A percentile compares a stretch with the other conserved stretches of the same genome.
Conservation (phyloP, 2,888 invertebrate species). For the Standfussiana lucernea region DNA sequence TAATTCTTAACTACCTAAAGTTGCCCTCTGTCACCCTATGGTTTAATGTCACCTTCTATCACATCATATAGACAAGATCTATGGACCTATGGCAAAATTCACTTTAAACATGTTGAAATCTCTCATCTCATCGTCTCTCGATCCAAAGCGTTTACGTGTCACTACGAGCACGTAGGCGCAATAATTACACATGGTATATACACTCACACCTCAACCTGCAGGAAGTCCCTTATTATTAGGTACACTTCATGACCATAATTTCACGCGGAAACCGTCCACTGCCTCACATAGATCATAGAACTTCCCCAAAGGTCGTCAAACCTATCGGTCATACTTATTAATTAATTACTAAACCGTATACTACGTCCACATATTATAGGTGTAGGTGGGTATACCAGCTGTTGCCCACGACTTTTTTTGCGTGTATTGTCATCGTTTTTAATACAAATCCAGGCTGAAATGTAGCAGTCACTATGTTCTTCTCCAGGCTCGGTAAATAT, state of each 20-base stretch:
- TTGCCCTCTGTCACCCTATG: background rate
- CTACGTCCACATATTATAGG: background rate
- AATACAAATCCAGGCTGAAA: background rate
- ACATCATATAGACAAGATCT: too few species aligned
- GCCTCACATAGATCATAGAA: background rate
- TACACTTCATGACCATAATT: too few species aligned
- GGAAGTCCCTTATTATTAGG: background rate
- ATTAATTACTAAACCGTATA: background rate
- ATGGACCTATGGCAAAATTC: too few species aligned
- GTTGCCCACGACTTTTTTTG: background rate
- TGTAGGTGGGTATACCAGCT: background rate
- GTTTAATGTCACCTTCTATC: background rate
- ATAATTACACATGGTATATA: background rate
- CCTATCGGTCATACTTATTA: background rate
- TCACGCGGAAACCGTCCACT: background rate
- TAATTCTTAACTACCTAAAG: background rate
- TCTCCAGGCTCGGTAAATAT: too few species aligned
- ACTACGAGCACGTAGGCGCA: constrained; percentile 26
- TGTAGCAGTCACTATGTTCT: too few species aligned
- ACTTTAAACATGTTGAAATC: too few species aligned
- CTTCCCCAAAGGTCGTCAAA: too few species aligned
- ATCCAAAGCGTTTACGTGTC: constrained; percentile 7
- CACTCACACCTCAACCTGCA: background rate
- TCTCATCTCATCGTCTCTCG: background rate
- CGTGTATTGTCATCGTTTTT: background rate